Evolutionary conservation across 92 coral and sea anemone species (phyloP).

Genomic region (Muricea muricata): DNA sequence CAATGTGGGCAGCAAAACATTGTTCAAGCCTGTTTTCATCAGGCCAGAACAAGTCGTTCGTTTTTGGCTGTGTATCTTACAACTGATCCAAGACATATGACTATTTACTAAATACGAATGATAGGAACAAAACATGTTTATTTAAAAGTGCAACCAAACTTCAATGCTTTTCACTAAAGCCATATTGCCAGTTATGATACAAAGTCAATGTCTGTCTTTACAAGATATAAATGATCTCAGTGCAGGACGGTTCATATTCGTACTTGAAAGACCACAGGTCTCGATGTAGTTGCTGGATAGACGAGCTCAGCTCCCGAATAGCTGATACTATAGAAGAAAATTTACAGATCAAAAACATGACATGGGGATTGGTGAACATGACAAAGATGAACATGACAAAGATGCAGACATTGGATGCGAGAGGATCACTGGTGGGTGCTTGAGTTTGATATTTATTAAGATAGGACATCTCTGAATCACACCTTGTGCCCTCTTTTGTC

Average conservation of each 20-base stretch:
- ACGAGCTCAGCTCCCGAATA: slow-evolving; percentile 34
- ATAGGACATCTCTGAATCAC: background rate
- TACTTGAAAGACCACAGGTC: slow-evolving; percentile 46
- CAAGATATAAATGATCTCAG: background rate
- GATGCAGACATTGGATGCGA: too few species aligned
- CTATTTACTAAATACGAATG: background rate
- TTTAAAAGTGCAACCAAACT: background rate
- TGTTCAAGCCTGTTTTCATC: too few species aligned
- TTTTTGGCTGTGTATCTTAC: too few species aligned
- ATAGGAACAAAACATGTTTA: background rate
- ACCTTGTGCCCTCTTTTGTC: slow-evolving; percentile 15
- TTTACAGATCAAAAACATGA: background rate
- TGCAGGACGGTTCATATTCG: background rate
- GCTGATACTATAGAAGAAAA: background rate
- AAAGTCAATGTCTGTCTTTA: background rate
- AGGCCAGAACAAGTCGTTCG: too few species aligned
- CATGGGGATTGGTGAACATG: too few species aligned
- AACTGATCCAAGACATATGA: too few species aligned
- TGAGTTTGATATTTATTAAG: too few species aligned
- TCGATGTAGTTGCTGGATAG: slow-evolving; percentile 29
- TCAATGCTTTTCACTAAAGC: background rate
- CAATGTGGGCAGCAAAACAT: too few species aligned
- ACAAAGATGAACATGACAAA: too few species aligned
- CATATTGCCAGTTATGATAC: background rate
- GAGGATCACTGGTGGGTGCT: too few species aligned